Conservation (phyloP, 2,113 vertebrate species). For the Gymnocephalus cernua region DNA sequence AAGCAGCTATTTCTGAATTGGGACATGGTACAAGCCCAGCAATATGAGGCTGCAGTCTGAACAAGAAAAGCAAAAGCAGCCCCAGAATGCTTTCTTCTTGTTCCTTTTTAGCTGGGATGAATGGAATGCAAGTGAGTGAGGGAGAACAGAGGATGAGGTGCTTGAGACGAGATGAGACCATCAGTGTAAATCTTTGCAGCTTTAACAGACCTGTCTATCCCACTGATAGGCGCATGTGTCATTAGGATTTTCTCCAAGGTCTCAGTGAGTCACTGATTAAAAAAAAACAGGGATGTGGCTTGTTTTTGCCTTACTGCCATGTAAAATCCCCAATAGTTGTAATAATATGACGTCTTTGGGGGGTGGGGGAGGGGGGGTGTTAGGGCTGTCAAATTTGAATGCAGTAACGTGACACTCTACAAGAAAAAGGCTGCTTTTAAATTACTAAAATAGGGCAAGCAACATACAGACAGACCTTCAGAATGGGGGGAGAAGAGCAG, state of each 20-base stretch:
- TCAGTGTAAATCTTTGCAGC: slow-evolving; percentile 16
- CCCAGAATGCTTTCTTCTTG: slow-evolving; percentile 66
- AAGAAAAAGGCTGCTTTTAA: too few species aligned
- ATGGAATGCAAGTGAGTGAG: background rate
- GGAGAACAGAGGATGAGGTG: slow-evolving; percentile 3
- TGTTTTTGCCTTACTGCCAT: slow-evolving; percentile 5
- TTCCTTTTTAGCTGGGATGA: slow-evolving; percentile 54
- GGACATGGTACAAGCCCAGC: slow-evolving; percentile 54
- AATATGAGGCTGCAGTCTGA: slow-evolving; percentile 39
- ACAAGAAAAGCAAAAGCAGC: slow-evolving; percentile 29
- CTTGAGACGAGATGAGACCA: slow-evolving; percentile 14
- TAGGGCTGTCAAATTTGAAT: too few species aligned
- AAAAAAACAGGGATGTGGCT: background rate
- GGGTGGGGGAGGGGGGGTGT: too few species aligned
- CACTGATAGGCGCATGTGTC: slow-evolving; percentile 16
- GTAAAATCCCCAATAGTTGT: slow-evolving; percentile 6
- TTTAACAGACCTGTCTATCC: slow-evolving; percentile 42
- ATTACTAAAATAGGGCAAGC: too few species aligned
- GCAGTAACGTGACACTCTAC: too few species aligned
- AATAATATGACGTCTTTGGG: too few species aligned
- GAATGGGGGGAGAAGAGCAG: too few species aligned
- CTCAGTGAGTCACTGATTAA: slow-evolving; percentile 52
- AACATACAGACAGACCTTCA: too few species aligned
- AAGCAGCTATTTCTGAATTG: slow-evolving; percentile 76
- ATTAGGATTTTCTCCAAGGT: slow-evolving; percentile 31